Conservation (phyloP, 2,113 vertebrate genomes). For the Sigmodon hispidus region DNA sequence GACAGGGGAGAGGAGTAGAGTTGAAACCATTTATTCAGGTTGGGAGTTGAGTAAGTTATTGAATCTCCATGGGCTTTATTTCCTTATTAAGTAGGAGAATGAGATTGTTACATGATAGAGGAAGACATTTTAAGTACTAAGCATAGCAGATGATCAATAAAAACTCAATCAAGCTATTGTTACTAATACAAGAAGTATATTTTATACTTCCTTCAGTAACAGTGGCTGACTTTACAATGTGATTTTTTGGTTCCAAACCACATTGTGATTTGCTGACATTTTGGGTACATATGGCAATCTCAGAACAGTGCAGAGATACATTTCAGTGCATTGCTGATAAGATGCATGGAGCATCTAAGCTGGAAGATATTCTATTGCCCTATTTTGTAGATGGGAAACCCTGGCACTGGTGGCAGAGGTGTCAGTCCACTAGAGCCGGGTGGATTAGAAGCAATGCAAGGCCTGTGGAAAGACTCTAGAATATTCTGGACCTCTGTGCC, state of each 20-base stretch:
- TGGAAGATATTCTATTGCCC: background rate
- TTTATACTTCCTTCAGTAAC: background rate
- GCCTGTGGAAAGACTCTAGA: background rate
- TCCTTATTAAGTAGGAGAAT: background rate
- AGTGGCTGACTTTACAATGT: background rate
- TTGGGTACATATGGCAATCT: background rate
- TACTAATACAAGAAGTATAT: background rate
- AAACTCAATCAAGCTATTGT: background rate
- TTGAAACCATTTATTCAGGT: too few relatives aligned
- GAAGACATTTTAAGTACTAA: background rate
- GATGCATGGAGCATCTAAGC: background rate
- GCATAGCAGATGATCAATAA: constrained; percentile 18
- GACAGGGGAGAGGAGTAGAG: background rate
- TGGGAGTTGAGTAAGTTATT: background rate
- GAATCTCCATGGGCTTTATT: background rate
- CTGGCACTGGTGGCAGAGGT: fast-evolving
- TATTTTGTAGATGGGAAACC: background rate
- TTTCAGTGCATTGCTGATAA: background rate
- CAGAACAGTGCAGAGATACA: background rate
- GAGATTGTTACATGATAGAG: background rate
- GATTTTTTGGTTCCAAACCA: background rate
- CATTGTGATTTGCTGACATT: background rate
- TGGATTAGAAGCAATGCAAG: background rate
- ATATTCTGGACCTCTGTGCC: background rate
- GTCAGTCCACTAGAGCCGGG: background rate